A percentile compares a stretch with the other conserved stretches of the same genome.
phyloP scores from a whole-genome alignment of 2,888 invertebrate genomes.

The Drosophila paranaensis region DNA sequence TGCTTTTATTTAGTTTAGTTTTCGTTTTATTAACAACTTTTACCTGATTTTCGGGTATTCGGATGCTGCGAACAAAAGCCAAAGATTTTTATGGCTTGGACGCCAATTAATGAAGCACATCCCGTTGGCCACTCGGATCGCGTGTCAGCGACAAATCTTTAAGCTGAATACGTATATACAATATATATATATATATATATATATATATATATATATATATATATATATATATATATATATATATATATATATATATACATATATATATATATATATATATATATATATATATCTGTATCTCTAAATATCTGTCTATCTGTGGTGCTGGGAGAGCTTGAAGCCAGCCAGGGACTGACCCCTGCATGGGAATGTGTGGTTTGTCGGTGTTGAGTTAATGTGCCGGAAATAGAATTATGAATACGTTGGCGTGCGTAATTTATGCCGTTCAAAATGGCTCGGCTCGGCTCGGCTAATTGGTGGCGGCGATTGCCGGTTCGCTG shows the following conservation, averaged over 20 bases:
- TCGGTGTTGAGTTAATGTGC: conserved; percentile 67
- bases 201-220: not conserved
- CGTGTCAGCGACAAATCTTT: conserved; percentile 76
- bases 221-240: not conserved
- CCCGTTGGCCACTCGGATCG: conserved; percentile 66
- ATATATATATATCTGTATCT: not conserved
- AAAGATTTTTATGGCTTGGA: conserved; percentile 44
- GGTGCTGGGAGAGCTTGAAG: conserved; percentile 1
- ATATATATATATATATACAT: not conserved
- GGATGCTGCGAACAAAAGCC: conserved; percentile 46
- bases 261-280: not conserved
- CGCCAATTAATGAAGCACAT: conserved; percentile 80
- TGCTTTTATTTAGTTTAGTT: conserved; percentile 59
- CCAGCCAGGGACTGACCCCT: conserved; percentile 41
- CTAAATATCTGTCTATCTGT: not conserved
- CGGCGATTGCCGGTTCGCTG: conserved; percentile 13
- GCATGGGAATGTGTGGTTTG: conserved; percentile 44
- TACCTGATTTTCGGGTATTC: conserved; percentile 60
- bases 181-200: not conserved
- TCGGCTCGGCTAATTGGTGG: conserved; percentile 29
- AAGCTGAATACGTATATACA: conserved; percentile 9
- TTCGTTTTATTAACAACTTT: conserved; percentile 78
- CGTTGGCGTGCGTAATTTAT: conserved; percentile 79
- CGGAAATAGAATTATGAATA: conserved; percentile 81
- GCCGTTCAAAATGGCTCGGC: conserved; percentile 62